Percentiles rank a stretch among this genome's conserved stretches.
phyloP scores from a whole-genome alignment of 2,113 vertebrate genomes.

The Albula goreensis region DNA sequence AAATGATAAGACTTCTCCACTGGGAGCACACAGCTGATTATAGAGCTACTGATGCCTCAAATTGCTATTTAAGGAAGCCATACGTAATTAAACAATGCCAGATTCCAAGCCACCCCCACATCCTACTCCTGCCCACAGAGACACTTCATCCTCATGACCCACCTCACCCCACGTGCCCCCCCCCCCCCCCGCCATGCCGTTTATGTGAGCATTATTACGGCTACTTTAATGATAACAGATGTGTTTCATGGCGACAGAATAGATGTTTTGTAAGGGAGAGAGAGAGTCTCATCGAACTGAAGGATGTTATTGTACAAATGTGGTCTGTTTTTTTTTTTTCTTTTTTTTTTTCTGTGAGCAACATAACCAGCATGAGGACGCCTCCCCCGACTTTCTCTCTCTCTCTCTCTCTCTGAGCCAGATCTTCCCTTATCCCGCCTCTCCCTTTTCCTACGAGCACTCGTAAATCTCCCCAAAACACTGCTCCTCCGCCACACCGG shows the following conservation, averaged over 20 bases:
- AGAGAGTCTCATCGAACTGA: too few relatives aligned
- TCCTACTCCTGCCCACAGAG: constrained; percentile 35
- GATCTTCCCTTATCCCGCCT: not conserved
- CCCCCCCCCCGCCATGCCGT: constrained; percentile 26
- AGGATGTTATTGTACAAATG: not conserved
- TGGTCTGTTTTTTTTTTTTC: not conserved
- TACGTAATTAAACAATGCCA: constrained; percentile 51
- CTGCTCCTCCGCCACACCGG: not conserved
- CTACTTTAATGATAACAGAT: not conserved
- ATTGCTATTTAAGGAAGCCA: constrained; percentile 67
- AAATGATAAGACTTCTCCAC: constrained; percentile 50
- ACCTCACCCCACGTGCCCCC: constrained; percentile 26
- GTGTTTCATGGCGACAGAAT: not conserved
- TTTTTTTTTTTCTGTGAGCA: not conserved
- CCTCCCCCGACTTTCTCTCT: not conserved
- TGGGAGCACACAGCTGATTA: constrained; percentile 69
- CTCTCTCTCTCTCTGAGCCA: not conserved
- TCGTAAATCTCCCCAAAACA: constrained; percentile 10
- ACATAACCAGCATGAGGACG: not conserved
- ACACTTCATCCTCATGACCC: constrained; percentile 41
- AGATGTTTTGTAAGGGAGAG: not conserved
- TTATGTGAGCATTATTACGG: constrained; percentile 23
- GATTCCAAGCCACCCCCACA: constrained; percentile 39
- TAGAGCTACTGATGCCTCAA: constrained; percentile 74
- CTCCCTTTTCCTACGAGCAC: not conserved